phyloP scores from a whole-genome alignment of 1,140 invertebrate species.

The Cyphomyrmex costatus region DNA sequence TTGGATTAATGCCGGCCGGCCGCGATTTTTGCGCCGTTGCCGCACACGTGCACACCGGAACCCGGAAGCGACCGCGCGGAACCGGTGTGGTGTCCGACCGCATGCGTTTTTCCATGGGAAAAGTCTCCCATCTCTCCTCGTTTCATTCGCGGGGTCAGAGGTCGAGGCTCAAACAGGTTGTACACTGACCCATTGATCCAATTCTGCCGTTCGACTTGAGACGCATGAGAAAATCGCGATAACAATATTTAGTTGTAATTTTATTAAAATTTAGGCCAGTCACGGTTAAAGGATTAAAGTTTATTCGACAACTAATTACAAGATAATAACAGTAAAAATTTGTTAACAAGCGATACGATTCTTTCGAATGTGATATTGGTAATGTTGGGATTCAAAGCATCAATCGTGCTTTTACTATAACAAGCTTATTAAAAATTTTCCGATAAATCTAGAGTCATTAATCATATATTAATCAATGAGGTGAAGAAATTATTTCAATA shows the following conservation, averaged over 20 bases:
- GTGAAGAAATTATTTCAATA: too few species aligned
- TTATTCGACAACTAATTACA: neutral
- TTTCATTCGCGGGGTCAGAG: constrained; percentile 65
- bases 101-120: constrained; percentile 82
- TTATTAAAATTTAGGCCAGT: neutral
- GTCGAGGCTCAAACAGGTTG: constrained; percentile 74
- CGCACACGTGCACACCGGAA: constrained; percentile 71
- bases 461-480: too few species aligned
- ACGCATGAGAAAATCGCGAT: constrained; percentile 64
- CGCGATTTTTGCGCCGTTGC: constrained; percentile 71
- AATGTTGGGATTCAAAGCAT: too few species aligned
- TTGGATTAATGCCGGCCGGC: constrained; percentile 57
- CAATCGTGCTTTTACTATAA: too few species aligned
- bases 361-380: too few species aligned
- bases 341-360: neutral
- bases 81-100: constrained; percentile 71
- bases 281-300: neutral
- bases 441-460: too few species aligned
- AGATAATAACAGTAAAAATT: neutral
- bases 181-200: constrained; percentile 69
- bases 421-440: too few species aligned
- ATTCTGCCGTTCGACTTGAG: constrained; percentile 52
- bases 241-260: neutral
- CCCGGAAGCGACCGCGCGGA: constrained; percentile 80
- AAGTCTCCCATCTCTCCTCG: constrained; percentile 66